phyloP scores from a whole-genome alignment of 2,888 invertebrate species.

The Lapara coniferarum region DNA sequence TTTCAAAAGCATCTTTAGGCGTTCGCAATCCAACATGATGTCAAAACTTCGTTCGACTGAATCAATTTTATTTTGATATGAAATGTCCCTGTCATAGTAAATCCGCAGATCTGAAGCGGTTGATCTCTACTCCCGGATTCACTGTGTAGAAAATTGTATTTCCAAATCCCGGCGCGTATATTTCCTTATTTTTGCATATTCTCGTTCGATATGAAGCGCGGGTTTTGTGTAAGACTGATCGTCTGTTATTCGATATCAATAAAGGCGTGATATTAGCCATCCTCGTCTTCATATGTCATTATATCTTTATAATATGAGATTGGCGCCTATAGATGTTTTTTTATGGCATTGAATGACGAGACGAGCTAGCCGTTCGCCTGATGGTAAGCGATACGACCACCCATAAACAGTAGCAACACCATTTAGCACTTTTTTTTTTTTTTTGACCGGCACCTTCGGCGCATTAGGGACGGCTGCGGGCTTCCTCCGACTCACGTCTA shows the following conservation, averaged over 20 bases:
- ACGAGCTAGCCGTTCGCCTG: too few relatives aligned
- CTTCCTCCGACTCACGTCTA: too few relatives aligned
- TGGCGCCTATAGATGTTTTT: too few relatives aligned
- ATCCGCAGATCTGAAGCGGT: conserved; percentile 58
- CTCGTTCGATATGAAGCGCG: conserved; percentile 33
- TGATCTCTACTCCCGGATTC: conserved; percentile 53
- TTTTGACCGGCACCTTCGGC: too few relatives aligned
- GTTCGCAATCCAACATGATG: conserved; percentile 26
- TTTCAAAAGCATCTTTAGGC: conserved; percentile 7
- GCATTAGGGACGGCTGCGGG: too few relatives aligned
- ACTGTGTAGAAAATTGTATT: conserved; percentile 71
- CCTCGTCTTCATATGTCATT: too few relatives aligned
- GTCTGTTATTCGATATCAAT: neutral
- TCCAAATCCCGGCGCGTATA: conserved; percentile 50
- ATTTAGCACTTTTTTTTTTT: too few relatives aligned
- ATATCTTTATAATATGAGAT: too few relatives aligned
- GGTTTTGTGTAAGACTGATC: neutral
- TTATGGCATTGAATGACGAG: too few relatives aligned
- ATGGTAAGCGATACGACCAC: too few relatives aligned
- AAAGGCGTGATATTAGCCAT: conserved; percentile 6
- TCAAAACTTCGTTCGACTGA: conserved; percentile 40
- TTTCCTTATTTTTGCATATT: conserved; percentile 45
- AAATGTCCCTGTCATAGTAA: conserved; percentile 64
- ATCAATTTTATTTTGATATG: conserved; percentile 54
- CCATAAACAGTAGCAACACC: too few relatives aligned